Evolutionary conservation across 2,113 vertebrate genomes (phyloP).

Genomic region (Madoqua kirkii): DNA sequence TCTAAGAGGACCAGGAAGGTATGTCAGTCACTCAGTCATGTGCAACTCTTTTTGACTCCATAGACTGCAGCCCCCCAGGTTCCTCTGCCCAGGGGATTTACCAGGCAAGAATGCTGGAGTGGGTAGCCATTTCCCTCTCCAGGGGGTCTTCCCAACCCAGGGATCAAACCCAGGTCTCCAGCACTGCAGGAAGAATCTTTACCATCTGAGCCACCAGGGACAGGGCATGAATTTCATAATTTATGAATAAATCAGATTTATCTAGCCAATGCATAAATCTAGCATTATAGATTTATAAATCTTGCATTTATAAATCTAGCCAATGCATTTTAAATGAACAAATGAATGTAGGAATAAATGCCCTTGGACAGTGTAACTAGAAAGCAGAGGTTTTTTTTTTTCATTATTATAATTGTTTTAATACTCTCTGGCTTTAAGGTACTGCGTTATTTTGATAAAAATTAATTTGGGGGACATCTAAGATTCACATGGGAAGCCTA

Average conservation of each 20-base stretch:
- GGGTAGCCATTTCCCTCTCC: neutral
- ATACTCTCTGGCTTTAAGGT: neutral
- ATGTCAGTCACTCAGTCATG: neutral
- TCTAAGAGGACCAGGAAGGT: rapidly evolving
- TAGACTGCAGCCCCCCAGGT: neutral
- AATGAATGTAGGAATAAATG: neutral
- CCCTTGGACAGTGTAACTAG: rapidly evolving
- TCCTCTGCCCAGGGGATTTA: neutral
- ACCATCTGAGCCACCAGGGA: neutral
- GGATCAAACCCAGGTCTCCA: neutral
- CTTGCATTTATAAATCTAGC: too few relatives aligned
- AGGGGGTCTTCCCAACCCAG: neutral
- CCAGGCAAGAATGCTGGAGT: neutral
- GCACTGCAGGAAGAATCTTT: neutral
- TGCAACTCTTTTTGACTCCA: rapidly evolving
- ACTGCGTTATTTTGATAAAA: neutral
- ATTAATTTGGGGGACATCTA: neutral
- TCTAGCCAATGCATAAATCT: too few relatives aligned
- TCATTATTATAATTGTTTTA: neutral
- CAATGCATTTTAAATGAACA: neutral
- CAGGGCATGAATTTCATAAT: neutral
- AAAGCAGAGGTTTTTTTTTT: neutral
- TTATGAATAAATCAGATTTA: neutral
- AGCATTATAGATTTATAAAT: too few relatives aligned
- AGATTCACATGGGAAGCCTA: neutral